Conservation (phyloP, 2,113 vertebrate species). For the Scolopax mira region DNA sequence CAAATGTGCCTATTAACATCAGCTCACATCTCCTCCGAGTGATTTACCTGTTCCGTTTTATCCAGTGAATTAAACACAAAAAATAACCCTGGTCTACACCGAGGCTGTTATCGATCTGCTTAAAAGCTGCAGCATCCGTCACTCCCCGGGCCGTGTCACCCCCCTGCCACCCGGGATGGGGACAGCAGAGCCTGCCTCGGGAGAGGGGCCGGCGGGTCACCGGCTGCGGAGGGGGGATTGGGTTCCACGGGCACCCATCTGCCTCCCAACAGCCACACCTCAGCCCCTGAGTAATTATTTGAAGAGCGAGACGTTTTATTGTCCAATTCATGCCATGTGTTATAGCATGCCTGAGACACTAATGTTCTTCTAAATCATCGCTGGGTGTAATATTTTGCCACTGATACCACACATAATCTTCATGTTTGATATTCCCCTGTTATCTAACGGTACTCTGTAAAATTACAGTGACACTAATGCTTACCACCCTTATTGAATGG, state of each 20-base stretch:
- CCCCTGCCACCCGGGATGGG: neutral
- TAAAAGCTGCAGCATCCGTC: neutral
- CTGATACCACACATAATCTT: neutral
- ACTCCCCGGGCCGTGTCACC: neutral
- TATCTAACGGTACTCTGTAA: neutral
- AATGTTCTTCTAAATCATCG: neutral
- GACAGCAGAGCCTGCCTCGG: accelerated
- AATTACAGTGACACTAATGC: neutral
- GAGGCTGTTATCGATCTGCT: neutral
- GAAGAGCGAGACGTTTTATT: neutral
- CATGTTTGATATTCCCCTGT: neutral
- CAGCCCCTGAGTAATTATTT: neutral
- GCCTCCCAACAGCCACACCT: neutral
- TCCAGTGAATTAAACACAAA: slow-evolving; percentile 21
- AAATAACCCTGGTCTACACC: neutral
- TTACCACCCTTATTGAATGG: neutral
- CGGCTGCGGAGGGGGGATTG: accelerated
- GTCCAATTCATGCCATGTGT: neutral
- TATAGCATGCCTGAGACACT: neutral
- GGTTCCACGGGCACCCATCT: accelerated
- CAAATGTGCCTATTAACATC: slow-evolving; percentile 38
- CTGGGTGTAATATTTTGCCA: neutral
- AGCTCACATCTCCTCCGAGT: neutral
- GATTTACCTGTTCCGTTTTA: slow-evolving; percentile 56
- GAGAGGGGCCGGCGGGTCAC: neutral